Percentiles rank a stretch among this genome's conserved stretches.
Conservation (phyloP, 2,797 vertebrate genomes). For the Lindbergichthys nudifrons region DNA sequence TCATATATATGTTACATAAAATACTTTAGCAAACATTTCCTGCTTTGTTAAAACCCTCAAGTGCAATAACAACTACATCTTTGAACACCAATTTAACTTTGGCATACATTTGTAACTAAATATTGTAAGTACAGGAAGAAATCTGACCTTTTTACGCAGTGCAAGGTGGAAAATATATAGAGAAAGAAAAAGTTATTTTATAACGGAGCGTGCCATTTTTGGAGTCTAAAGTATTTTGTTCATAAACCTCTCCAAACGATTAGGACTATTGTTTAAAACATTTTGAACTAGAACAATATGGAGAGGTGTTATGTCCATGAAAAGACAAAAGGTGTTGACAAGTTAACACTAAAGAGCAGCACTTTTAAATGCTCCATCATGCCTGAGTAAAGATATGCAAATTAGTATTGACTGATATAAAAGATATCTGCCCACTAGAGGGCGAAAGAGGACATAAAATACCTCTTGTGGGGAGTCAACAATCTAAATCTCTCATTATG, state of each 20-base stretch:
- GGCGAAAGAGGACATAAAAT: background rate
- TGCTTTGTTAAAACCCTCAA: constrained; percentile 12
- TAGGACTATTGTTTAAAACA: background rate
- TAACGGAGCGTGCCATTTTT: background rate
- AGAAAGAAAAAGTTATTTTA: background rate
- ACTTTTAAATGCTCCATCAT: background rate
- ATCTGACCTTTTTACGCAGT: background rate
- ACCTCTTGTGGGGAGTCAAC: background rate
- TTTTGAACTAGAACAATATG: background rate
- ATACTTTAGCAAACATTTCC: constrained; percentile 17
- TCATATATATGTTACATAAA: constrained; percentile 33
- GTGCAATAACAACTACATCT: constrained; percentile 30
- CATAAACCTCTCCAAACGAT: background rate
- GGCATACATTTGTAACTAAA: constrained; percentile 1
- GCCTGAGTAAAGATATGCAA: constrained; percentile 30
- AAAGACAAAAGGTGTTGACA: background rate
- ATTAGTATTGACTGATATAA: constrained; percentile 15
- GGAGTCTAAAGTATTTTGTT: background rate
- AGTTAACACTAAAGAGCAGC: constrained; percentile 9
- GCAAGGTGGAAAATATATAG: background rate
- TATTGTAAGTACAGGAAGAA: background rate
- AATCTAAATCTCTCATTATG: background rate
- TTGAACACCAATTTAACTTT: constrained; percentile 16
- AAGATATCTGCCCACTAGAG: constrained; percentile 33
- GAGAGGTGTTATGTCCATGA: background rate